phyloP scores from a whole-genome alignment of 2,888 invertebrate species.

The Sesia bembeciformis region DNA sequence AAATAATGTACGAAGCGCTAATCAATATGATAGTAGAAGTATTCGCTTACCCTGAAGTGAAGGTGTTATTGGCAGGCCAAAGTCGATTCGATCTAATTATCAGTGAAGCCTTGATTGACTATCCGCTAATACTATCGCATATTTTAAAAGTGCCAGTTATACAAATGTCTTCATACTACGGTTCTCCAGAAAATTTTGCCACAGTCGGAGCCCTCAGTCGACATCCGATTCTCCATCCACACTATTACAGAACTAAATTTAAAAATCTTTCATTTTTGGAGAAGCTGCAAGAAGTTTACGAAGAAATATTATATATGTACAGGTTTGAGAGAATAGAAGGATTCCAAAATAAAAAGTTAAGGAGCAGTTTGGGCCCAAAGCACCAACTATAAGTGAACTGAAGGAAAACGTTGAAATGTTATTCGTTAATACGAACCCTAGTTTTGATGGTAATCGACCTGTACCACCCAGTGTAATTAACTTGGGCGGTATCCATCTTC shows the following conservation, averaged over 20 bases:
- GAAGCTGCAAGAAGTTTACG: slow-evolving; percentile 12
- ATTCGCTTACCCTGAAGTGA: neutral
- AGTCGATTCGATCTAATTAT: slow-evolving; percentile 4
- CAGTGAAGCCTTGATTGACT: neutral
- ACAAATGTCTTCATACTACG: neutral
- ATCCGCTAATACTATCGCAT: neutral
- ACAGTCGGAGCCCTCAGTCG: slow-evolving; percentile 19
- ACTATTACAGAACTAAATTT: slow-evolving; percentile 12
- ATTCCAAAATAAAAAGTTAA: slow-evolving; percentile 12
- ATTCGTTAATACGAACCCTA: slow-evolving; percentile 42
- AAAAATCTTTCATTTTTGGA: slow-evolving; percentile 11
- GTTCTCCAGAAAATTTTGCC: slow-evolving; percentile 11
- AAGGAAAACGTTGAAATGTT: slow-evolving; percentile 31
- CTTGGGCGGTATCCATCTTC: slow-evolving; percentile 45
- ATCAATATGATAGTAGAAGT: neutral
- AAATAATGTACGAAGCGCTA: neutral
- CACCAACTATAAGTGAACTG: slow-evolving; percentile 17
- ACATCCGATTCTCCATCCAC: slow-evolving; percentile 19
- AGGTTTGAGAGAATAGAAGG: neutral
- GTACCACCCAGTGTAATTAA: slow-evolving; percentile 40
- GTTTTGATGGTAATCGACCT: slow-evolving; percentile 39
- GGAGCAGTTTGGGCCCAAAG: slow-evolving; percentile 14
- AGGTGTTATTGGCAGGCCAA: neutral
- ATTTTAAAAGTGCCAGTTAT: slow-evolving; percentile 4
- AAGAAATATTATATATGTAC: neutral